Conservation (phyloP, 2,797 vertebrate genomes). For the Smutsia temminckii region DNA sequence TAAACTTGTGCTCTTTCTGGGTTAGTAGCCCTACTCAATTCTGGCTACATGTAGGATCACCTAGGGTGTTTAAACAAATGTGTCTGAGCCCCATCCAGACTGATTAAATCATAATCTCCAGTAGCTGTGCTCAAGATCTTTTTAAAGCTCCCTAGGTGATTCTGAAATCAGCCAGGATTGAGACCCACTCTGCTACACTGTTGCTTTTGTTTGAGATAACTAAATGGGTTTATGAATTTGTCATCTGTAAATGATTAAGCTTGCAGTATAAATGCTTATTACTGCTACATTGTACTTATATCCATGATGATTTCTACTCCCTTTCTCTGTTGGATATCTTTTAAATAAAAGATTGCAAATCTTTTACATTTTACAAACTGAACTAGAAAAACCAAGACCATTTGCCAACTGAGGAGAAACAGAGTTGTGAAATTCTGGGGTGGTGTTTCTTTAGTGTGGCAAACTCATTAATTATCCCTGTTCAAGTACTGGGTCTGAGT, state of each 20-base stretch:
- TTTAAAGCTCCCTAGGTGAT: constrained; percentile 34
- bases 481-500: neutral
- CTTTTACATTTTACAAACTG: constrained; percentile 53
- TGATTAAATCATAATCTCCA: constrained; percentile 5
- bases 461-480: neutral
- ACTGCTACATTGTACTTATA: neutral
- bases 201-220: constrained; percentile 52
- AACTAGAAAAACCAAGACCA: constrained; percentile 27
- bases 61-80: neutral
- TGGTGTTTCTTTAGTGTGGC: neutral
- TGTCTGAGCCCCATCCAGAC: neutral
- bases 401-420: constrained; percentile 34
- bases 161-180: constrained; percentile 30
- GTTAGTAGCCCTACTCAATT: neutral
- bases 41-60: neutral
- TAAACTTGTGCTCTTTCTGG: neutral
- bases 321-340: neutral
- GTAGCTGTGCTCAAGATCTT: neutral
- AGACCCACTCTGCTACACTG: neutral
- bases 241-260: constrained; percentile 40
- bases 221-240: constrained; percentile 40
- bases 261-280: constrained; percentile 12
- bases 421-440: neutral
- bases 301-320: neutral
- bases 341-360: constrained; percentile 43